Percentiles rank a stretch among this genome's conserved stretches.
These are phyloP conservation scores for Pipistrellus nathusii DNA, from an alignment of 2,797 vertebrate species.

Conservation along the genomic window DNA sequence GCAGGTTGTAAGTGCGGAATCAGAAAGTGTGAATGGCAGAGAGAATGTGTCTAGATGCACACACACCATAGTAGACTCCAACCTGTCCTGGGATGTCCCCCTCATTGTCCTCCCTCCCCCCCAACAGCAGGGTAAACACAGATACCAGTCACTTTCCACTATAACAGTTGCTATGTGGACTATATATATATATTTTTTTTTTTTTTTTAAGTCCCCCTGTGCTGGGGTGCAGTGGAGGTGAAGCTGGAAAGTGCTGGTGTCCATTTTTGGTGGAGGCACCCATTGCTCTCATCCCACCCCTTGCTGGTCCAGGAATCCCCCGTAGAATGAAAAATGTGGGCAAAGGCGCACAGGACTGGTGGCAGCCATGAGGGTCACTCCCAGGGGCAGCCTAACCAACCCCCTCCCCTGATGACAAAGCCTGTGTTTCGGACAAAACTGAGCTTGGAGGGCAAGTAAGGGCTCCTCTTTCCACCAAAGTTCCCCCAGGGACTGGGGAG, in stretches of 20 bases:
- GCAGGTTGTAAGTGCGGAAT: neutral
- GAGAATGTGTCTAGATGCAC: neutral
- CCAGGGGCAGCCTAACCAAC: neutral
- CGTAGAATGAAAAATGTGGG: neutral
- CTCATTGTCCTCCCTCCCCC: neutral
- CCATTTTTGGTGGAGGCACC: neutral
- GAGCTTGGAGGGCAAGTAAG: neutral
- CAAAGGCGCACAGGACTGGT: neutral
- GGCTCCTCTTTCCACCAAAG: neutral
- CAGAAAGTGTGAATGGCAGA: neutral
- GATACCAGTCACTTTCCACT: neutral
- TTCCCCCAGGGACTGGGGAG: neutral
- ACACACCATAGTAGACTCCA: neutral
- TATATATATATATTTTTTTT: no score
- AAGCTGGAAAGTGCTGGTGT: neutral
- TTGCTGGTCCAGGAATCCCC: neutral
- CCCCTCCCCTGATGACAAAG: neutral
- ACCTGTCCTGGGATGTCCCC: neutral
- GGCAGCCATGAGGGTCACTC: neutral
- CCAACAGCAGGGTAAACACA: neutral
- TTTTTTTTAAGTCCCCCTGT: neutral
- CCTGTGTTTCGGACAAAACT: constrained; percentile 22
- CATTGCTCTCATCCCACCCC: neutral
- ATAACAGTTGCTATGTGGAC: neutral
- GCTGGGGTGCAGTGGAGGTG: neutral